These are phyloP conservation scores for Ranitomeya variabilis DNA, from an alignment of 2,113 vertebrate species.

Conservation along the genomic window DNA sequence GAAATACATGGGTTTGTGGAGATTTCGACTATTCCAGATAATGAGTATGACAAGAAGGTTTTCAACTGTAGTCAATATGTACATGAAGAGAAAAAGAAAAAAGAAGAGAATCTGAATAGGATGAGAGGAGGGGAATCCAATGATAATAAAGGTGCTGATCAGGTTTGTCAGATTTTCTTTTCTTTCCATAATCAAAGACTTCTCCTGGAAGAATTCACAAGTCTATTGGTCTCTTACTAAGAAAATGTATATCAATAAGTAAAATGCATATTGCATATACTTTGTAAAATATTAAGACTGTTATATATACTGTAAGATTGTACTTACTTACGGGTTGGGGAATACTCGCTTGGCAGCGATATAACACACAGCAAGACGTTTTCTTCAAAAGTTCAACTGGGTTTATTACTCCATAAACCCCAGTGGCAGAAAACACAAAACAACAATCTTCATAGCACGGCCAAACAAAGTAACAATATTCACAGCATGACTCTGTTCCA, in stretches of 20 bases:
- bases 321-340: no score
- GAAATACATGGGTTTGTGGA: conserved; percentile 65
- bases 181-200: background rate
- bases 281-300: background rate
- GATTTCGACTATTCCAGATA: background rate
- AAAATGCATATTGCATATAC: background rate
- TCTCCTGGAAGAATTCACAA: background rate
- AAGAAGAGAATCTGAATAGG: conserved; percentile 60
- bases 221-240: background rate
- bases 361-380: no score
- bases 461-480: no score
- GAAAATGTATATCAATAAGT: background rate
- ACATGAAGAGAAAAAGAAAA: conserved; percentile 57
- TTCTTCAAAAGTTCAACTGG: no score
- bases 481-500: no score
- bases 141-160: conserved; percentile 54
- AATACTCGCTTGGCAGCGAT: no score
- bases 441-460: no score
- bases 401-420: no score
- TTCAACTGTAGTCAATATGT: conserved; percentile 59
- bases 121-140: conserved; percentile 57
- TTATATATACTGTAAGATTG: no score
- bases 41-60: conserved; percentile 54
- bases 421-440: no score
- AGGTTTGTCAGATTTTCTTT: background rate